Evolutionary conservation across 2,888 invertebrate genomes (phyloP).

Genomic region (Nomada ferruginata): DNA sequence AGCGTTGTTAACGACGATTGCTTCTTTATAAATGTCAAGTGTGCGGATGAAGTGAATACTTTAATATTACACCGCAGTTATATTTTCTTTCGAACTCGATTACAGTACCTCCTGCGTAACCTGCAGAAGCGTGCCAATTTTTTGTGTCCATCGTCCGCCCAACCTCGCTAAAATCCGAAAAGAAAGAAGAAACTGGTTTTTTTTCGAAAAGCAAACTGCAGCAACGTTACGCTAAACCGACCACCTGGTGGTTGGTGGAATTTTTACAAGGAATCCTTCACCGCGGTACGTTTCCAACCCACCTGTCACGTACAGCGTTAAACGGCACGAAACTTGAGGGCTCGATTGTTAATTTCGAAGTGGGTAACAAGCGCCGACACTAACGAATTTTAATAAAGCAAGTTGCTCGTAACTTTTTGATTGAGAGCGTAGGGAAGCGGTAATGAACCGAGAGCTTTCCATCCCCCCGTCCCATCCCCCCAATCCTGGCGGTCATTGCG

Average conservation of each 20-base stretch:
- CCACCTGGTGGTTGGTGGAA: too few species aligned
- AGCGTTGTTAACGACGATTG: too few species aligned
- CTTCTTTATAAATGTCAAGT: too few species aligned
- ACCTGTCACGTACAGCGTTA: slow-evolving; percentile 25
- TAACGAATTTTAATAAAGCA: slow-evolving; percentile 43
- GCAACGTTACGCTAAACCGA: neutral
- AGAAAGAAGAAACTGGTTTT: neutral
- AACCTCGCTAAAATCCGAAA: neutral
- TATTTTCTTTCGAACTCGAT: too few species aligned
- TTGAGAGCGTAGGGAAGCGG: slow-evolving; percentile 27
- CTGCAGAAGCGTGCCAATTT: too few species aligned
- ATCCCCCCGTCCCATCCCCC: neutral
- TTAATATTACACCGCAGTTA: too few species aligned
- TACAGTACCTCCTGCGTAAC: too few species aligned
- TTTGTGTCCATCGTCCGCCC: too few species aligned
- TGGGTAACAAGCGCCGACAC: slow-evolving; percentile 21
- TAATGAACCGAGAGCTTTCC: slow-evolving; percentile 32
- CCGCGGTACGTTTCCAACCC: neutral
- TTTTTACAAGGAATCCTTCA: slow-evolving; percentile 5
- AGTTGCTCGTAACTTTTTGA: slow-evolving; percentile 35
- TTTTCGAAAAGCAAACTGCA: neutral
- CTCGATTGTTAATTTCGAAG: slow-evolving; percentile 35
- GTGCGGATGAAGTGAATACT: too few species aligned
- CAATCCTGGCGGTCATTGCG: slow-evolving; percentile 24
- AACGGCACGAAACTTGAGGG: slow-evolving; percentile 20